Percentiles rank a stretch among this genome's conserved stretches.
These are phyloP conservation scores for Sphaerophoria rueppellii DNA, from an alignment of 2,888 invertebrate species.

Conservation along the genomic window DNA sequence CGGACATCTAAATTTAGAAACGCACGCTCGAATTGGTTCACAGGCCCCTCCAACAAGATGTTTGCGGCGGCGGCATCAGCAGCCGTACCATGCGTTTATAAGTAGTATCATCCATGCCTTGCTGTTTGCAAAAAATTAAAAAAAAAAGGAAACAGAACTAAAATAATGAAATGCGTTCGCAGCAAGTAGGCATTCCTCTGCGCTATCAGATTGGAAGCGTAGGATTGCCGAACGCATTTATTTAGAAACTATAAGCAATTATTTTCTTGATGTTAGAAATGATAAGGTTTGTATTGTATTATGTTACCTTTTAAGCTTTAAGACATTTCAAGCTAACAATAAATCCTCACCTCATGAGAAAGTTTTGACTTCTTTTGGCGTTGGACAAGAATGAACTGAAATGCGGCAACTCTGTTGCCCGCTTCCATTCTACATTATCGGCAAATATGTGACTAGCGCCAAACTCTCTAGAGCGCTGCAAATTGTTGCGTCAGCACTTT, in stretches of 20 bases:
- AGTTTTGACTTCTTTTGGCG: too few relatives aligned
- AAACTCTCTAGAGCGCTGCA: constrained; percentile 71
- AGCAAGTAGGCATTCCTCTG: constrained; percentile 38
- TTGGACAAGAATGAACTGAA: not conserved
- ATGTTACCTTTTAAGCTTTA: too few relatives aligned
- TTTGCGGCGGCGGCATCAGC: constrained; percentile 31
- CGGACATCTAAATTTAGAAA: constrained; percentile 71
- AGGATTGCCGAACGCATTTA: not conserved
- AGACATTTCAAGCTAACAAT: too few relatives aligned
- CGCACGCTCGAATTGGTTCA: constrained; percentile 72
- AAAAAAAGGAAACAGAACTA: constrained; percentile 9
- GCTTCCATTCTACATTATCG: constrained; percentile 35
- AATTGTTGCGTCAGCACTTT: constrained; percentile 73
- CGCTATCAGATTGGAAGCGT: constrained; percentile 9
- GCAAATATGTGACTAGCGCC: constrained; percentile 68
- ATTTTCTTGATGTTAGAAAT: too few relatives aligned
- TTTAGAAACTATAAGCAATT: not conserved
- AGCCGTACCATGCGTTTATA: constrained; percentile 34
- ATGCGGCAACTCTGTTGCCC: constrained; percentile 16
- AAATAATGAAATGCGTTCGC: constrained; percentile 54
- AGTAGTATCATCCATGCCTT: constrained; percentile 54
- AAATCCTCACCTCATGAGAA: too few relatives aligned
- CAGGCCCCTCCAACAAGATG: constrained; percentile 54
- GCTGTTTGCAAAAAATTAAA: constrained; percentile 14
- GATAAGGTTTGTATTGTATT: too few relatives aligned